Conservation (phyloP, 2,888 invertebrate genomes). For the Apamea crenata region DNA sequence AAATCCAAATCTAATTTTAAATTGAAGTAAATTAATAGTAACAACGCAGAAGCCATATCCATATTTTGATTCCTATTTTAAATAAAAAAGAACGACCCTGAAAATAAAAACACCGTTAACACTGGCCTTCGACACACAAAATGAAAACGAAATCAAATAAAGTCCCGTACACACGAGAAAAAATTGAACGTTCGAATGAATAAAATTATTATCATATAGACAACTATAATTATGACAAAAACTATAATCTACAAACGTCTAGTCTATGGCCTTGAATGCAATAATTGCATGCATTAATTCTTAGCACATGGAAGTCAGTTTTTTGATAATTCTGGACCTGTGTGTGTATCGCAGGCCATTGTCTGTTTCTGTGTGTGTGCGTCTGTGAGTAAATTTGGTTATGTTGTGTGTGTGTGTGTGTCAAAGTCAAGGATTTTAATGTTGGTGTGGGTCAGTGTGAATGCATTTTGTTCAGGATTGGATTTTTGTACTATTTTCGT, state of each 20-base stretch:
- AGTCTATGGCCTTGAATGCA: constrained; percentile 55
- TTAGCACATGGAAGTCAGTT: constrained; percentile 30
- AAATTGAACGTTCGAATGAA: constrained; percentile 26
- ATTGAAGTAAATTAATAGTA: neutral
- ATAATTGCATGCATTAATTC: constrained; percentile 47
- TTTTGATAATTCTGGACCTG: constrained; percentile 29
- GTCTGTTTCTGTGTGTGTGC: constrained; percentile 31
- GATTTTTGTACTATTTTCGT: constrained; percentile 8
- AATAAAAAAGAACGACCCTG: constrained; percentile 14
- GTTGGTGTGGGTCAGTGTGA: constrained; percentile 9
- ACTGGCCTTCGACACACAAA: constrained; percentile 25
- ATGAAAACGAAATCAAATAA: constrained; percentile 29
- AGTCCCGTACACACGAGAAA: constrained; percentile 30
- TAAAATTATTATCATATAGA: constrained; percentile 36
- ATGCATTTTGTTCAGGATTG: constrained; percentile 29
- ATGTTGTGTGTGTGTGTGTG: constrained; percentile 14
- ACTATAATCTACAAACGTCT: constrained; percentile 49
- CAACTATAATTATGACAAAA: constrained; percentile 55
- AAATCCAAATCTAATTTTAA: neutral
- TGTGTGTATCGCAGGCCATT: constrained; percentile 34
- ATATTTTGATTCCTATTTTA: neutral
- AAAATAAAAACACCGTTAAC: constrained; percentile 32
- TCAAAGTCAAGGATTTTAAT: constrained; percentile 39
- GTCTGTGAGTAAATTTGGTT: constrained; percentile 16
- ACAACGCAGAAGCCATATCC: neutral